A percentile compares a stretch with the other conserved stretches of the same genome.
Conservation (phyloP, 92 coral and sea anemone species). For the Siderastrea radians region DNA sequence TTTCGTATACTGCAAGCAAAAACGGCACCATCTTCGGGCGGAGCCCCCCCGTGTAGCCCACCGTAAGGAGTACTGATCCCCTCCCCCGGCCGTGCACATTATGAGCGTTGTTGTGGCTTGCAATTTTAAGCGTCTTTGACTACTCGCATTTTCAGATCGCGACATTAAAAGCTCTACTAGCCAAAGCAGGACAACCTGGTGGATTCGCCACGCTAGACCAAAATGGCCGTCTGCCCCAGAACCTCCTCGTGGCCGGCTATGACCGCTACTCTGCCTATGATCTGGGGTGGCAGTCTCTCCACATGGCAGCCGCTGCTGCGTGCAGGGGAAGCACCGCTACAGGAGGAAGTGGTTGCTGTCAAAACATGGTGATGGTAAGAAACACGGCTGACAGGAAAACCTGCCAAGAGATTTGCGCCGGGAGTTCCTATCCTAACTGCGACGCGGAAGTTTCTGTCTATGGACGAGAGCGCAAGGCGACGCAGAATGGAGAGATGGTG, state of each 20-base stretch:
- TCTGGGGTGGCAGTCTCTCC: background rate
- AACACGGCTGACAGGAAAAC: background rate
- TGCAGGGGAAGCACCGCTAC: too few relatives aligned
- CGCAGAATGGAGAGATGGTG: constrained; percentile 1
- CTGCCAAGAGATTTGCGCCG: constrained; percentile 15
- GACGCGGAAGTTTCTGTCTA: constrained; percentile 28
- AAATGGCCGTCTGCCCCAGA: background rate
- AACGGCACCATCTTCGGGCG: too few relatives aligned
- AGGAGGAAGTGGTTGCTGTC: background rate
- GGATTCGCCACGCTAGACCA: constrained; percentile 6
- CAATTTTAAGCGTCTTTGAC: too few relatives aligned
- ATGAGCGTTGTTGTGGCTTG: too few relatives aligned
- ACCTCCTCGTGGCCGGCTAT: constrained; percentile 42
- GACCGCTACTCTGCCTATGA: constrained; percentile 45
- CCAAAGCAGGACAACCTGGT: constrained; percentile 13
- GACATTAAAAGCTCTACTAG: background rate
- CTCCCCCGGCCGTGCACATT: too few relatives aligned
- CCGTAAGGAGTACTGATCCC: too few relatives aligned
- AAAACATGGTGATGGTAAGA: background rate
- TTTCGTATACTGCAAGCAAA: too few relatives aligned
- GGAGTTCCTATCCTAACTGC: background rate
- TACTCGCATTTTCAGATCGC: background rate
- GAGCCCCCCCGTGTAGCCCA: too few relatives aligned
- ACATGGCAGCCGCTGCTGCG: too few relatives aligned
- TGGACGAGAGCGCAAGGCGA: constrained; percentile 18